These are phyloP conservation scores for Sterna hirundo DNA, from an alignment of 2,113 vertebrate genomes.

Conservation along the genomic window DNA sequence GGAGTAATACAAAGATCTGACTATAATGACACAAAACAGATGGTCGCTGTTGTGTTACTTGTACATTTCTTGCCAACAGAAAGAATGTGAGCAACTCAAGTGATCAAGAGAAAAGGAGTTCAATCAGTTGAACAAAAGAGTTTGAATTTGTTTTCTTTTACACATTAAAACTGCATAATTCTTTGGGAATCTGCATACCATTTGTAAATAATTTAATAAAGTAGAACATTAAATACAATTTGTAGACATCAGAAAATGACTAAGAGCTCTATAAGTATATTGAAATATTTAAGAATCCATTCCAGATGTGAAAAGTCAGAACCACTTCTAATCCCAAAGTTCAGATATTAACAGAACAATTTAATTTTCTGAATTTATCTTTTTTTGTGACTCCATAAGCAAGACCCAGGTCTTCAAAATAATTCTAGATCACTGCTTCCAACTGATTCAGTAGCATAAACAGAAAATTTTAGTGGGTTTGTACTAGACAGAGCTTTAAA, in stretches of 20 bases:
- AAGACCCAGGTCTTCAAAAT: neutral
- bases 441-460: neutral
- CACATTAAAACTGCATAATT: neutral
- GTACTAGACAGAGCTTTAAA: constrained; percentile 3
- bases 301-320: neutral
- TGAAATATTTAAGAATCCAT: neutral
- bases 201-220: neutral
- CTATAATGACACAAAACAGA: neutral
- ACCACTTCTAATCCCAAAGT: neutral
- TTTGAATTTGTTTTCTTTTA: neutral
- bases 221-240: neutral
- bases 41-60: rapidly evolving
- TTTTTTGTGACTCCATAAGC: neutral
- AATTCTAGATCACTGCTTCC: neutral
- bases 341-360: neutral
- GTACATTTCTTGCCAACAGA: neutral
- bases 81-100: neutral
- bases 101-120: neutral
- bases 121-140: neutral
- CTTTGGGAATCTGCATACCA: neutral
- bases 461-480: neutral
- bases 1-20: neutral
- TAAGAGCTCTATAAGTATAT: neutral
- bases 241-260: rapidly evolving
- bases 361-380: neutral